Conservation (phyloP, 2,888 invertebrate species). For the Xanthia icteritia region DNA sequence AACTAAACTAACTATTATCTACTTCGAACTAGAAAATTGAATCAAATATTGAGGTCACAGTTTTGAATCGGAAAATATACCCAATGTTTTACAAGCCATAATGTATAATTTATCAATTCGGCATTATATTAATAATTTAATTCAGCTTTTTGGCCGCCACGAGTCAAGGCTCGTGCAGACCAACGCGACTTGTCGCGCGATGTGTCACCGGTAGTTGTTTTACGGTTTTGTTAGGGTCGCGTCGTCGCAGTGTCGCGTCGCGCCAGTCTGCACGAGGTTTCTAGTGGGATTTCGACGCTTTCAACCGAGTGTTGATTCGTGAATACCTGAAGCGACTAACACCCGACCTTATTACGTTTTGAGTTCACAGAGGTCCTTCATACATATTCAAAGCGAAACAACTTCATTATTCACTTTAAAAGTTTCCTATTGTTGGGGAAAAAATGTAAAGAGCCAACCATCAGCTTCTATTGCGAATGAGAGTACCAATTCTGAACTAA, state of each 20-base stretch:
- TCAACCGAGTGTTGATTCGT: not conserved
- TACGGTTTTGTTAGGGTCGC: too few relatives aligned
- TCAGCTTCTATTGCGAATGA: not conserved
- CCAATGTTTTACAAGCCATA: constrained; percentile 2
- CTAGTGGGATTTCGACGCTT: not conserved
- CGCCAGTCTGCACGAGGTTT: too few relatives aligned
- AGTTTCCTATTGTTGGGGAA: constrained; percentile 18
- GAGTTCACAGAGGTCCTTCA: constrained; percentile 2
- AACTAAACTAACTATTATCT: not conserved
- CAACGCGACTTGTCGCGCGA: too few relatives aligned
- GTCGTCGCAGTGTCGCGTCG: too few relatives aligned
- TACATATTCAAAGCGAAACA: constrained; percentile 12
- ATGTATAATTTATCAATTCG: not conserved
- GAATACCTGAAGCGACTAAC: constrained; percentile 1
- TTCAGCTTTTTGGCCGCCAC: not conserved
- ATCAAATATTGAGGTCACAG: not conserved
- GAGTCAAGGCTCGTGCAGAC: not conserved
- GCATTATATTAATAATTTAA: not conserved
- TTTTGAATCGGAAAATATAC: not conserved
- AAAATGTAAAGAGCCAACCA: constrained; percentile 9
- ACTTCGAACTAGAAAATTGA: not conserved
- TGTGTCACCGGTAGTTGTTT: too few relatives aligned
- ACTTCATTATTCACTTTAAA: constrained; percentile 13
- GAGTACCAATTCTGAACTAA: not conserved
- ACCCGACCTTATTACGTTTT: constrained; percentile 8